Percentiles rank a stretch among this genome's conserved stretches.
Evolutionary conservation across 1,140 invertebrate genomes (phyloP).

Genomic region (Drosophila repleta): DNA sequence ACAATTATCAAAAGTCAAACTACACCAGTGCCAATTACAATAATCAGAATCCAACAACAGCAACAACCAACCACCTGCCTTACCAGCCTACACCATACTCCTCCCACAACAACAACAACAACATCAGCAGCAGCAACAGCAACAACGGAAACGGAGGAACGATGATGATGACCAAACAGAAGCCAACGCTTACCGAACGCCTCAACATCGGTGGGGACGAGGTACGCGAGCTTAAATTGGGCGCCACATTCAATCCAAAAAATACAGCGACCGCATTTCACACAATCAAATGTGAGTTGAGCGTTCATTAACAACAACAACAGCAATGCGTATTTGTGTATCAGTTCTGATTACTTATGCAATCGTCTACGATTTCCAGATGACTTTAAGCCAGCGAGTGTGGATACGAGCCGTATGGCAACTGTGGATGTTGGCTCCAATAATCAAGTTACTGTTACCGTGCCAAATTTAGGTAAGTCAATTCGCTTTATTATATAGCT

Average conservation of each 20-base stretch:
- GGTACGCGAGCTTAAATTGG: slow-evolving; percentile 92
- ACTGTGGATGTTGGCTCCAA: slow-evolving; percentile 94
- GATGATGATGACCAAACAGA: slow-evolving; percentile 83
- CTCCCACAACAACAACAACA: slow-evolving; percentile 34
- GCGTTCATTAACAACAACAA: background rate
- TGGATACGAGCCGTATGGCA: slow-evolving; percentile 95
- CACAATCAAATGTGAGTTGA: slow-evolving; percentile 92
- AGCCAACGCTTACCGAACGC: slow-evolving; percentile 82
- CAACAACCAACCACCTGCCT: slow-evolving; percentile 62
- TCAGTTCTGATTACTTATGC: slow-evolving; percentile 23
- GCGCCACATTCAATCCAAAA: slow-evolving; percentile 90
- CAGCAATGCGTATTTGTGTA: background rate
- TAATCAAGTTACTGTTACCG: slow-evolving; percentile 95
- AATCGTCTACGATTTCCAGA: slow-evolving; percentile 86
- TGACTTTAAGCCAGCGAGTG: slow-evolving; percentile 99
- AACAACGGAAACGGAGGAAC: slow-evolving; percentile 37
- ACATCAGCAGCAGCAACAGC: slow-evolving; percentile 31
- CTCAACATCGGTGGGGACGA: slow-evolving; percentile 89
- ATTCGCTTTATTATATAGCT: too few species aligned
- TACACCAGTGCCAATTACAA: slow-evolving; percentile 79
- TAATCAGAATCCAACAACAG: slow-evolving; percentile 55
- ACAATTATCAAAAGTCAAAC: slow-evolving; percentile 79
- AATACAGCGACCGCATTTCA: slow-evolving; percentile 88
- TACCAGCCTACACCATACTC: slow-evolving; percentile 50
- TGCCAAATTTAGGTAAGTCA: slow-evolving; percentile 93